Evolutionary conservation across 1,140 invertebrate genomes (phyloP), one percentile per base, ranked within the genome.

Genomic region (Drosophila virilis): DNA sequence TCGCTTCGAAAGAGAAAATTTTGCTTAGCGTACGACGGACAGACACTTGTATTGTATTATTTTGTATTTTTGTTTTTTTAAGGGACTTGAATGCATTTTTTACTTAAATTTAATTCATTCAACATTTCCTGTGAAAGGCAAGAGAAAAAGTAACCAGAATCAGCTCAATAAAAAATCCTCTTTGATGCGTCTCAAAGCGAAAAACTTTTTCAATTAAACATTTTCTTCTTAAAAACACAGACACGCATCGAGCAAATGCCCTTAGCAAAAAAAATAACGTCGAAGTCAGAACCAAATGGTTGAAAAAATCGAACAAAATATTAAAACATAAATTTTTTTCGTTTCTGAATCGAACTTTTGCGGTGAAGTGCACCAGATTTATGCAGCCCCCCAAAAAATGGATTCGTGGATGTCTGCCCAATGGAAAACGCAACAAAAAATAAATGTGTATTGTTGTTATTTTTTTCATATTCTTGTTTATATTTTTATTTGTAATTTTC

Each of bases 201-300:
- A 83, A 73, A 86, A 88, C 65, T 86, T 86, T 86, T 86, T 88
- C 82, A 86, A 86, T 86, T 88, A 88, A 79, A 74, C 83, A 74
- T 88, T 72, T 72, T 86, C 71, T 88, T 86, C 78, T 78, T 77
- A 76, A 88, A 85, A 78, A 82, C 69, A 70, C 74, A 70, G 67
- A 73, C 67, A 64, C 42, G 32, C 32, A 37, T 7, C 46, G 51
- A 6, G 37, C 55, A 50, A 66, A 64, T 48, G 32, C 40, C 35
- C 38, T 57, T 12, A 12, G 46, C 65, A 74, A 75, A 60, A 58
- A 58, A 77, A 65, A 51, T 32, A 45, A 45, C 55, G 6, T 8
- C 8, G 55, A 68, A 45, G 42, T 4, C 33, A 8, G n/a, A 17
- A 17, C 17, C 17, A 17, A 17, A 17, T 17, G 17, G 17, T 1